Percentiles rank a stretch among this genome's conserved stretches.
Evolutionary conservation across 2,113 vertebrate genomes (phyloP).

Genomic region (Labrus mixtus): DNA sequence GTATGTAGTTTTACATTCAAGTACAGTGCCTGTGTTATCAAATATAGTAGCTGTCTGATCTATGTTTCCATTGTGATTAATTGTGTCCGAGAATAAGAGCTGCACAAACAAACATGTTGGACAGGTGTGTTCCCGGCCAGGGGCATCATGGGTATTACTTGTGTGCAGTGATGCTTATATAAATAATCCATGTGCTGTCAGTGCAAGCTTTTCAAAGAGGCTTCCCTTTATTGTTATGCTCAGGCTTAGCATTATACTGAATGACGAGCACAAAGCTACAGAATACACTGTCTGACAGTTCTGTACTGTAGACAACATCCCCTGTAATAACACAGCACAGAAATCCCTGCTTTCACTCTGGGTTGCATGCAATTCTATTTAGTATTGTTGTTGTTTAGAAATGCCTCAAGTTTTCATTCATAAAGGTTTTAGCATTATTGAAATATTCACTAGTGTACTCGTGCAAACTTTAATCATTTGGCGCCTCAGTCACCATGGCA

Average conservation of each 20-base stretch:
- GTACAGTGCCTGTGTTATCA: not conserved
- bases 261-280: slow-evolving; percentile 6
- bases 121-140: slow-evolving; percentile 49
- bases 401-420: not conserved
- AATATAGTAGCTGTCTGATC: not conserved
- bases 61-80: not conserved
- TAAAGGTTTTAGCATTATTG: not conserved
- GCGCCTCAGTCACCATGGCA: slow-evolving; percentile 62
- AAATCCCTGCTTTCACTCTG: not conserved
- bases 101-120: slow-evolving; percentile 16
- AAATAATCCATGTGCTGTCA: slow-evolving; percentile 67
- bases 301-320: not conserved
- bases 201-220: slow-evolving; percentile 46
- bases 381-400: not conserved
- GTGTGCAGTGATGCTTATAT: slow-evolving; percentile 52
- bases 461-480: slow-evolving; percentile 22
- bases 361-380: not conserved
- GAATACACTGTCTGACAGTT: not conserved
- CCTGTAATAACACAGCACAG: not conserved
- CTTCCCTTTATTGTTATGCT: slow-evolving; percentile 50
- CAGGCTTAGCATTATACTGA: slow-evolving; percentile 53
- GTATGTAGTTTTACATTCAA: not conserved
- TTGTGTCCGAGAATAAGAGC: slow-evolving; percentile 20
- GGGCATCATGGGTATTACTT: slow-evolving; percentile 48
- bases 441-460: not conserved